Evolutionary conservation across 2,888 invertebrate genomes (phyloP).

Genomic region (Zaprionus bogoriensis): DNA sequence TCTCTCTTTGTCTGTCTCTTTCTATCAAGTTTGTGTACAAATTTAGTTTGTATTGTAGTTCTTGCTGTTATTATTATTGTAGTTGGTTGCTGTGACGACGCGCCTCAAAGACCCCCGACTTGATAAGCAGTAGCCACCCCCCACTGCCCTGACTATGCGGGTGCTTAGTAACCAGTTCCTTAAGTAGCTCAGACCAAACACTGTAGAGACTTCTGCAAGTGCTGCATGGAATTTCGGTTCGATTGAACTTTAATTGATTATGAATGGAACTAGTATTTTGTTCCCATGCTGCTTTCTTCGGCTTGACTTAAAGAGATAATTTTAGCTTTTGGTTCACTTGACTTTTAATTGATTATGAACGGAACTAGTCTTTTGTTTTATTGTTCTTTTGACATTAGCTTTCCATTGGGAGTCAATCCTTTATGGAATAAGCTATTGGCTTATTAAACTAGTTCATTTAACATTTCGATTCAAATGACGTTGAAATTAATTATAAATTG

Average conservation of each 20-base stretch:
- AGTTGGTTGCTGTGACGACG: constrained; percentile 41
- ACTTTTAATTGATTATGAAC: no score
- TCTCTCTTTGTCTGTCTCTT: no score
- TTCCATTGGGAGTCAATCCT: no score
- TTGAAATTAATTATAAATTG: no score
- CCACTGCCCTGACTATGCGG: no score
- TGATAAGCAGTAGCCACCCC: constrained; percentile 2
- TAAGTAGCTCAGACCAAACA: constrained; percentile 18
- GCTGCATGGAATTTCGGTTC: not conserved
- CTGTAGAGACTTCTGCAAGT: not conserved
- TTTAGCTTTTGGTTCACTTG: no score
- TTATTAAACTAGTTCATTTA: no score
- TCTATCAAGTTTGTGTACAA: constrained; percentile 37
- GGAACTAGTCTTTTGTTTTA: no score
- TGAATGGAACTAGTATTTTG: not conserved
- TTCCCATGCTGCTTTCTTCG: not conserved
- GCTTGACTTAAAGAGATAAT: no score
- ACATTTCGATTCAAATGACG: no score
- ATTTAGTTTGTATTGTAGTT: constrained; percentile 41
- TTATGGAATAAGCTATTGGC: no score
- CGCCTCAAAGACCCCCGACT: not conserved
- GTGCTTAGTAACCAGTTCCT: constrained; percentile 45
- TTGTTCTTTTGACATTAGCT: no score
- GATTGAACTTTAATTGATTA: not conserved
- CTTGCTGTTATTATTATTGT: not conserved